A percentile compares a stretch with the other conserved stretches of the same genome.
Evolutionary conservation across 2,888 invertebrate species (phyloP).

Genomic region (Hirtodrosophila alboralis): DNA sequence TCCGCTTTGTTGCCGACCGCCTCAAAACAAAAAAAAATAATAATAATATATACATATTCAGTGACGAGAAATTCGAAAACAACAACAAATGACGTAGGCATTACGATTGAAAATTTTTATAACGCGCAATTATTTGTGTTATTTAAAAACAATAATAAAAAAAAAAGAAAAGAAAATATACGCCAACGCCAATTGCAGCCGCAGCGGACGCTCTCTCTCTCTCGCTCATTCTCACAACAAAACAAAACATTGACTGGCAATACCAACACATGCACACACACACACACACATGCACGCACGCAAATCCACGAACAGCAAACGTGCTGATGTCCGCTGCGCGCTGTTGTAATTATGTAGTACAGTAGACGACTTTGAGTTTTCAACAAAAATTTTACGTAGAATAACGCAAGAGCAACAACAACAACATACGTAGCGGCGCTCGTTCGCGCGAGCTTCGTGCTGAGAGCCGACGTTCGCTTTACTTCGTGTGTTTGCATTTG

Average conservation of each 20-base stretch:
- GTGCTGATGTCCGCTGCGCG: conserved; percentile 52
- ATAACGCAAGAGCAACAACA: conserved; percentile 30
- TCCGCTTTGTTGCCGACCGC: conserved; percentile 39
- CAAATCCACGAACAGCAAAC: conserved; percentile 37
- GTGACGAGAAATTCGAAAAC: conserved; percentile 39
- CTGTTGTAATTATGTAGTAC: conserved; percentile 76
- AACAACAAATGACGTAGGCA: conserved; percentile 37
- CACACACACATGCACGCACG: conserved; percentile 8
- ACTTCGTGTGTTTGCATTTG: conserved; percentile 43
- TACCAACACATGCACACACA: no score
- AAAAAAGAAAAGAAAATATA: conserved; percentile 31
- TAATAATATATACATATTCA: conserved; percentile 9
- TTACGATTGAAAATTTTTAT: conserved; percentile 48
- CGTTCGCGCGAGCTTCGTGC: conserved; percentile 23
- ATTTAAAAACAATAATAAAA: conserved; percentile 36
- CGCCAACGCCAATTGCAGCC: conserved; percentile 49
- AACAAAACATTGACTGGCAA: conserved; percentile 79
- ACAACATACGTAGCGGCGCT: conserved; percentile 43
- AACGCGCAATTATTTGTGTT: conserved; percentile 52
- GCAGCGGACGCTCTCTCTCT: conserved; percentile 23
- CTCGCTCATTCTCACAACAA: conserved; percentile 52
- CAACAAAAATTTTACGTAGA: conserved; percentile 73
- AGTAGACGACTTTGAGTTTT: conserved; percentile 78
- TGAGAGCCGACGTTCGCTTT: conserved; percentile 26
- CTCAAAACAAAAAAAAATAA: conserved; percentile 18